Base-by-base conservation (phyloP, 1,140 invertebrate genomes). In the Calliopsis andreniformis region DNA sequence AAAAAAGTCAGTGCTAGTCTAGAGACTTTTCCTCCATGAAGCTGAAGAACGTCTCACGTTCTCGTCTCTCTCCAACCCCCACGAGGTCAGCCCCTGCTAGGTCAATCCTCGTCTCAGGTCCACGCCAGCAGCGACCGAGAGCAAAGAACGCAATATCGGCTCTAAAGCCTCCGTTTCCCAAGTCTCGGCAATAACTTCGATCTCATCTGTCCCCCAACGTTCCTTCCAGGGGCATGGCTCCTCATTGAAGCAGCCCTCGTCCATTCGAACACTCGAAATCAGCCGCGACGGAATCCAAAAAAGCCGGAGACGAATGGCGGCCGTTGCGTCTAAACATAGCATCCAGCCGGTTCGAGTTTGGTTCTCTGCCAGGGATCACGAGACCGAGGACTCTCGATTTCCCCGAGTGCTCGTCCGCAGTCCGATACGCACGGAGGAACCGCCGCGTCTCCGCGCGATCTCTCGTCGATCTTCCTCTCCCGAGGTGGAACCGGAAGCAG, bases 241-340 rank as follows among this genome's bases (percentile, higher is more conserved):
- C 23, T 14, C n/a, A n/a, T 53, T n/a, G 25, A 43, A 53, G 25
- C 28, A 23, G 0, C 16, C 45, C 47, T 51, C 25, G 20, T 10
- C 1, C 16, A 35, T 49, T 76, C 42, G 42, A 56, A 76, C 20
- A 23, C 43, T 61, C 45, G 30, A 53, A 32, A 35, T 67, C 53
- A 25, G 43, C n/a, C 72, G 61, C 49, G 64, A 51, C 45, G 71
- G 61, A 72, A 69, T 70, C 55, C 75, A 76, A 81, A 77, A 77
- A 61, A 67, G 67, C 51, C 75, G 45, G 55, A 75, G 58, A 77
- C 49, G 61, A 71, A 70, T 23, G 72, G 59, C 68, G 56, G 58
- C 25, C 49, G 61, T 79, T 84, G 87, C 76, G 80, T 76, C 90
- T 92, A 92, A 92, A 91, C 91, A 92, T 92, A 92, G 91, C 87